phyloP scores from a whole-genome alignment of 2,113 vertebrate species.

The Circaetus cinerascens region DNA sequence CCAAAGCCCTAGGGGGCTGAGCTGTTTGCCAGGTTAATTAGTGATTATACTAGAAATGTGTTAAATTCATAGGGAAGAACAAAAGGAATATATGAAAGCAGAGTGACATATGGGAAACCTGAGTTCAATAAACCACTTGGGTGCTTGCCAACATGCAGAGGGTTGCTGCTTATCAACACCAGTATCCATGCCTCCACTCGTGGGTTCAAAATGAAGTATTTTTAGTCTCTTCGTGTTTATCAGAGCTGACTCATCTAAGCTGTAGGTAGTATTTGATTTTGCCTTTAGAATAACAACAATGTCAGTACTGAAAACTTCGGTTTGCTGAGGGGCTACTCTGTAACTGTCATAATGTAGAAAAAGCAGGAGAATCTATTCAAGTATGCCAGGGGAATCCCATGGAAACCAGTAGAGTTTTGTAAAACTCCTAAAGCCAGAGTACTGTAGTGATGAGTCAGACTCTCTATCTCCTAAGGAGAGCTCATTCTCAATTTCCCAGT shows the following conservation, averaged over 20 bases:
- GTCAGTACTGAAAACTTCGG: not conserved
- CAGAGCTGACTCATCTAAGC: conserved; percentile 1
- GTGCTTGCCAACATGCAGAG: not conserved
- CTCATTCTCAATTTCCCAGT: not conserved
- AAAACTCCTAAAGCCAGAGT: not conserved
- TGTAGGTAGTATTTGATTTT: not conserved
- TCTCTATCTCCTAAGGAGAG: not conserved
- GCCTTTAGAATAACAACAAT: not conserved
- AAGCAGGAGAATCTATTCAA: not conserved
- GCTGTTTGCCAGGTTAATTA: conserved; percentile 25
- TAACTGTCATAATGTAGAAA: not conserved
- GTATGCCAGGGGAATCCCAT: not conserved
- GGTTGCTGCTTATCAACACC: conserved; percentile 39
- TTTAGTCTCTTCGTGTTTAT: conserved; percentile 44
- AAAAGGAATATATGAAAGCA: conserved; percentile 12
- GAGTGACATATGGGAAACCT: conserved; percentile 16
- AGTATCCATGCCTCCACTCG: conserved; percentile 44
- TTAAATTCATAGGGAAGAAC: conserved; percentile 1
- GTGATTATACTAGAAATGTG: not conserved
- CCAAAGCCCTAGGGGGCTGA: not conserved
- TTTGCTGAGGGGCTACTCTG: not conserved
- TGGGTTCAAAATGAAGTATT: conserved; percentile 34
- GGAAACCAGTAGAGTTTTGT: not conserved
- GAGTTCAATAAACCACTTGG: conserved; percentile 33
- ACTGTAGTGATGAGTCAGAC: not conserved